Evolutionary conservation across 2,113 vertebrate species (phyloP).

Genomic region (Reinhardtius hippoglossoides): DNA sequence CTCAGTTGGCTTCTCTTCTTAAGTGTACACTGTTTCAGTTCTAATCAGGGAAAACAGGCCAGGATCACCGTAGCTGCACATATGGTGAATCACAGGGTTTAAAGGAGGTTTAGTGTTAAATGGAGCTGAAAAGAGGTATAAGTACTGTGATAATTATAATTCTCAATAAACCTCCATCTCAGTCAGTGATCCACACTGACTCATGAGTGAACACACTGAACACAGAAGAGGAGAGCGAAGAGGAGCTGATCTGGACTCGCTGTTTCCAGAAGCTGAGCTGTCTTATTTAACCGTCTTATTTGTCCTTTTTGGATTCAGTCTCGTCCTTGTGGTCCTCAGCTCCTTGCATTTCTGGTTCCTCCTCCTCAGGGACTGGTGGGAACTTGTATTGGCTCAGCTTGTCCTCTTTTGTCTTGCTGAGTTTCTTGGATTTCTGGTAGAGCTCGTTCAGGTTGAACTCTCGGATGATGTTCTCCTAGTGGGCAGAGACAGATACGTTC

Average conservation of each 20-base stretch:
- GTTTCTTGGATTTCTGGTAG: slow-evolving; percentile 92
- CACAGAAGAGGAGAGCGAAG: slow-evolving; percentile 14
- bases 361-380: slow-evolving; percentile 80
- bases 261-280: slow-evolving; percentile 25
- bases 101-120: neutral
- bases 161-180: neutral
- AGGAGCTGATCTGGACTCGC: slow-evolving; percentile 17
- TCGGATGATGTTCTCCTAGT: slow-evolving; percentile 95
- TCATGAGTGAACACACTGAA: slow-evolving; percentile 29
- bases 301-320: slow-evolving; percentile 90
- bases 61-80: slow-evolving; percentile 4
- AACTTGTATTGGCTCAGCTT: slow-evolving; percentile 65
- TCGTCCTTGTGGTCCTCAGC: slow-evolving; percentile 48
- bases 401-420: slow-evolving; percentile 80
- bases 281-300: slow-evolving; percentile 74
- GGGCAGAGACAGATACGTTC: neutral
- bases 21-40: neutral
- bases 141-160: neutral
- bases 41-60: neutral
- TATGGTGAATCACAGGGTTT: neutral
- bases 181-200: neutral
- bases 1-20: slow-evolving; percentile 14
- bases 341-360: slow-evolving; percentile 62
- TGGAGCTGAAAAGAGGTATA: neutral
- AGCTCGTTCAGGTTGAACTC: slow-evolving; percentile 96